Conservation (phyloP, 1,140 invertebrate genomes). For the Ptiloglossa arizonensis region DNA sequence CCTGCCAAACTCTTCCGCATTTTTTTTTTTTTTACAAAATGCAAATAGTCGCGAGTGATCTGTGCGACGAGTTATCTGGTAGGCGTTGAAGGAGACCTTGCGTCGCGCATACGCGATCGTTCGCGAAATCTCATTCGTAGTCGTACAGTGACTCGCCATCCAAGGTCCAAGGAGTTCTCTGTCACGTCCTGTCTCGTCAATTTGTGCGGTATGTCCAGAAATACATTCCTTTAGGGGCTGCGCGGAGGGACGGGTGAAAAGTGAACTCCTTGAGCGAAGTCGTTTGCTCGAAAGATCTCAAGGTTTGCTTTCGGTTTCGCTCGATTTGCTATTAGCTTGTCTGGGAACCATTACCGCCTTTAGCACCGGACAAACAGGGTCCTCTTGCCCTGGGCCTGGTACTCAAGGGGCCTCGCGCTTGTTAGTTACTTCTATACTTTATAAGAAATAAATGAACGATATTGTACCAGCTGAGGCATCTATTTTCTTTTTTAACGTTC, state of each 20-base stretch:
- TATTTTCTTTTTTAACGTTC: no score
- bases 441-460: no score
- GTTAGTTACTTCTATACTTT: no score
- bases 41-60: conserved; percentile 27
- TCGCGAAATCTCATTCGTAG: conserved; percentile 47
- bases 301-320: background rate
- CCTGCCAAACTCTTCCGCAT: conserved; percentile 48
- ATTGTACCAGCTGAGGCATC: no score
- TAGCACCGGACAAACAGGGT: no score
- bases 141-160: conserved; percentile 27
- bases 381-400: no score
- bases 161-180: conserved; percentile 50
- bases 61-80: conserved; percentile 22
- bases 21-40: conserved; percentile 58
- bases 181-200: conserved; percentile 37
- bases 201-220: conserved; percentile 21
- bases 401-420: no score
- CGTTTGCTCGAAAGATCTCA: conserved; percentile 1
- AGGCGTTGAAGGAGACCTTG: conserved; percentile 49
- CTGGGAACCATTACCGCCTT: no score
- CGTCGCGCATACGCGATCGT: conserved; percentile 50
- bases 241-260: background rate
- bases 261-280: background rate
- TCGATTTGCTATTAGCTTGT: background rate
- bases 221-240: conserved; percentile 24